Evolutionary conservation across 2,797 vertebrate species (phyloP).

Genomic region (Naso thynnoides): DNA sequence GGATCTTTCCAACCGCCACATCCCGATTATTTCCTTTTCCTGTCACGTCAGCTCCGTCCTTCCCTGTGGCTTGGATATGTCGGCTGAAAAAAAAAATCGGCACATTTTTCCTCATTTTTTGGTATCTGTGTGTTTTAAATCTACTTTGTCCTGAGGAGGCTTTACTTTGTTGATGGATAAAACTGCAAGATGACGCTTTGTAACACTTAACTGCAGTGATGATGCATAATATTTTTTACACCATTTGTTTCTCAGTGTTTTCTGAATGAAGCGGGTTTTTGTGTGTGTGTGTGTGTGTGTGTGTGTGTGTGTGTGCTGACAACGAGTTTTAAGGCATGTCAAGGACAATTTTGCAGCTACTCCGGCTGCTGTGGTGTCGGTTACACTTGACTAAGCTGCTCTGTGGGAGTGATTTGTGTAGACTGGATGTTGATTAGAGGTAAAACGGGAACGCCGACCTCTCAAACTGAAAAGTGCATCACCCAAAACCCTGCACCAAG

Average conservation of each 20-base stretch:
- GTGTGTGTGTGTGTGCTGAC: background rate
- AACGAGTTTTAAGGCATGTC: too few relatives aligned
- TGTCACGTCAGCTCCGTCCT: background rate
- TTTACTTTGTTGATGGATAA: conserved; percentile 14
- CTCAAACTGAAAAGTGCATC: background rate
- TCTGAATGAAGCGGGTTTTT: background rate
- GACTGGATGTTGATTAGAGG: background rate
- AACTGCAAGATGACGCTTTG: conserved; percentile 5
- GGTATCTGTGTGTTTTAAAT: too few relatives aligned
- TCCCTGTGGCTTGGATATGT: background rate
- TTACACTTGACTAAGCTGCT: background rate
- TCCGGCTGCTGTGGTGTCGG: background rate
- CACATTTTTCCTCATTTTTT: too few relatives aligned
- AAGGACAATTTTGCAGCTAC: background rate
- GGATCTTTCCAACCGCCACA: conserved; percentile 2
- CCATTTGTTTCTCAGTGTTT: background rate
- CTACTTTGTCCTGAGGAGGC: too few relatives aligned
- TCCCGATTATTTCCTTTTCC: background rate
- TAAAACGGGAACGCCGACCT: background rate
- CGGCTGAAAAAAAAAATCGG: too few relatives aligned
- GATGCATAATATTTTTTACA: background rate
- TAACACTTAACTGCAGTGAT: conserved; percentile 2
- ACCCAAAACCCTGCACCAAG: background rate
- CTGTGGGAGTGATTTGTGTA: background rate
- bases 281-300: too few relatives aligned